Evolutionary conservation across 2,888 invertebrate species (phyloP).

Genomic region (Aspidapion aeneum): DNA sequence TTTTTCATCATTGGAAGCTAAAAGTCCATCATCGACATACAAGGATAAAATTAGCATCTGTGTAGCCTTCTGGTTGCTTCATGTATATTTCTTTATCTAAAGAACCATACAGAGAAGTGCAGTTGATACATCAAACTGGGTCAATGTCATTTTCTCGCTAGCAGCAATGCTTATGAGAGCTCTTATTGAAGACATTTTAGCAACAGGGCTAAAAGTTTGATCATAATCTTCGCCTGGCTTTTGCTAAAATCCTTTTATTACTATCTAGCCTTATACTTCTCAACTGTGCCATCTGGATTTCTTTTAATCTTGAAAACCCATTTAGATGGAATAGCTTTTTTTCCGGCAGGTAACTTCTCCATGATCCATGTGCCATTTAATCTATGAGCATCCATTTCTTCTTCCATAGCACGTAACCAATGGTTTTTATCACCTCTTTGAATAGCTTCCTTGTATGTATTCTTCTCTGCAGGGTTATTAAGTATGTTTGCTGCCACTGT

Average conservation of each 20-base stretch:
- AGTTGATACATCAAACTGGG: no score
- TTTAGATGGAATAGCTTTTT: not conserved
- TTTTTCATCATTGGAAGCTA: not conserved
- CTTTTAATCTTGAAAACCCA: not conserved
- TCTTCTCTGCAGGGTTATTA: not conserved
- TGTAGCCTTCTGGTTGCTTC: not conserved
- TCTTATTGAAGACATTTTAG: not conserved
- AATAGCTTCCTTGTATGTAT: not conserved
- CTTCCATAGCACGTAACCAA: not conserved
- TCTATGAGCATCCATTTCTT: not conserved
- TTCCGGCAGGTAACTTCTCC: not conserved
- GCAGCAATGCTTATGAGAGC: not conserved
- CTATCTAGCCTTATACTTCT: not conserved
- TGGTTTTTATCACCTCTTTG: not conserved
- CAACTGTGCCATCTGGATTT: not conserved
- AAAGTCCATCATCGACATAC: constrained; percentile 12
- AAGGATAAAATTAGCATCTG: not conserved
- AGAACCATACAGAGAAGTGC: not conserved
- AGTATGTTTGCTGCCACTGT: not conserved
- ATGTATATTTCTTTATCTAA: no score
- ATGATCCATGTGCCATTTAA: not conserved
- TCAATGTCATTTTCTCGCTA: no score
- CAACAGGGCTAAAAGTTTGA: no score
- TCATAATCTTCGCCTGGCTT: not conserved
- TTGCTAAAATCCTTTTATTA: not conserved